A percentile compares a stretch with the other conserved stretches of the same genome.
These are phyloP conservation scores for Baronia brevicornis DNA, from an alignment of 2,888 invertebrate species.

Conservation along the genomic window DNA sequence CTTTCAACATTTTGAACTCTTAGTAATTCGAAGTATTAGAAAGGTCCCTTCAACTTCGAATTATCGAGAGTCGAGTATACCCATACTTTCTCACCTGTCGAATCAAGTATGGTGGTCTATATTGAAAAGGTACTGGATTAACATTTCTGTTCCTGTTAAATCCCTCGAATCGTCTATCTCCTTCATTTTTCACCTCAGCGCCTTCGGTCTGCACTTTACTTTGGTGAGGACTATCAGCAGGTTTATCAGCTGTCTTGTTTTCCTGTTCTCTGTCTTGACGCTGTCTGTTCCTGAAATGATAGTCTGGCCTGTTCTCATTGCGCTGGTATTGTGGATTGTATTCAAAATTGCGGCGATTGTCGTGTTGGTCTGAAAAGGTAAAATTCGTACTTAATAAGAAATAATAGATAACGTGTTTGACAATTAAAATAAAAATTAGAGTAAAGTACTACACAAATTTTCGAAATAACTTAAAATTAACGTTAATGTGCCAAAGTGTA, in stretches of 20 bases:
- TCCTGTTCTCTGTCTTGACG: constrained; percentile 10
- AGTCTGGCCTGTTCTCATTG: constrained; percentile 8
- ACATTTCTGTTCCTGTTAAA: constrained; percentile 7
- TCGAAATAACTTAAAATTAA: too few species aligned
- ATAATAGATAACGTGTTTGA: too few species aligned
- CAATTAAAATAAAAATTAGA: too few species aligned
- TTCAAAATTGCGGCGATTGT: constrained; percentile 24
- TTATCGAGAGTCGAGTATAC: too few species aligned
- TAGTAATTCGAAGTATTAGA: too few species aligned
- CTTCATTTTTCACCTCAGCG: constrained; percentile 1
- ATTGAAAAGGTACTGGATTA: constrained; percentile 24
- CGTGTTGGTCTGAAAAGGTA: constrained; percentile 18
- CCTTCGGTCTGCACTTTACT: not conserved
- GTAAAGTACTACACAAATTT: too few species aligned
- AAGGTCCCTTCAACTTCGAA: too few species aligned
- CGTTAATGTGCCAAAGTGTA: too few species aligned
- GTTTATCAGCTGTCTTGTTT: constrained; percentile 3
- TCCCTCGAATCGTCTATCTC: constrained; percentile 11
- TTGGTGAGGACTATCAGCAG: not conserved
- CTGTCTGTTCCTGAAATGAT: constrained; percentile 4
- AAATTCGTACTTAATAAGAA: constrained; percentile 17
- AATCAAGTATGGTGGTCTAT: constrained; percentile 38
- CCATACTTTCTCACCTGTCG: constrained; percentile 35
- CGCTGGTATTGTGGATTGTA: constrained; percentile 19
- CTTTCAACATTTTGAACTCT: too few species aligned